Conservation (phyloP, 2,797 vertebrate genomes). For the Erethizon dorsatum region DNA sequence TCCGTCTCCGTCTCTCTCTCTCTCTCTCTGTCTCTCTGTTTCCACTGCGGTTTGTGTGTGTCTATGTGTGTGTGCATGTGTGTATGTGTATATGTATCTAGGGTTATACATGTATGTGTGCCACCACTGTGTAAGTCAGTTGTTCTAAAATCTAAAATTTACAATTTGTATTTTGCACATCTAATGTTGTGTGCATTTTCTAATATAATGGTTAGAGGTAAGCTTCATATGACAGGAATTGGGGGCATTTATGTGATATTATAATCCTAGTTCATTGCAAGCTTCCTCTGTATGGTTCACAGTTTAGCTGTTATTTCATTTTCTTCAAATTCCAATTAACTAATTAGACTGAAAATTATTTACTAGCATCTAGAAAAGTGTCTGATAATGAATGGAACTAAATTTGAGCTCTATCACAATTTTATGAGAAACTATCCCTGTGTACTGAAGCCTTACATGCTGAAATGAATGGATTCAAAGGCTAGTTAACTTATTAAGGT, state of each 20-base stretch:
- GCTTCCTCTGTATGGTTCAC: background rate
- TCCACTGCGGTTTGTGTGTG: background rate
- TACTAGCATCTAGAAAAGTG: background rate
- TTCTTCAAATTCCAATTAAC: constrained; percentile 12
- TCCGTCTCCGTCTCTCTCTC: background rate
- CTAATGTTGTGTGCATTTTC: background rate
- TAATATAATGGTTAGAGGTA: background rate
- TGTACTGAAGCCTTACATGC: background rate
- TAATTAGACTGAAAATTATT: constrained; percentile 39
- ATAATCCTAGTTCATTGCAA: background rate
- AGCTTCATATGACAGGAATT: constrained; percentile 8
- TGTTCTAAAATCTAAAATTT: constrained; percentile 38
- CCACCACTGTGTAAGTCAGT: background rate
- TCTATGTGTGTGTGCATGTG: background rate
- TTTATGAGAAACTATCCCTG: constrained; percentile 19
- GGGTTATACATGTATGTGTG: background rate
- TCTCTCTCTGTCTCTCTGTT: background rate
- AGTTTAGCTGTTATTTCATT: background rate
- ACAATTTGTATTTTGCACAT: background rate
- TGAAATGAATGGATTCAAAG: constrained; percentile 40
- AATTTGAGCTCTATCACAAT: background rate
- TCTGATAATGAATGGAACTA: constrained; percentile 6
- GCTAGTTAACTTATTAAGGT: constrained; percentile 15
- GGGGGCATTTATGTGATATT: background rate
- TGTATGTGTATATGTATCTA: background rate